Evolutionary conservation across 2,888 invertebrate genomes (phyloP), one percentile per base, ranked within the genome.

Genomic region (Luperina testacea): DNA sequence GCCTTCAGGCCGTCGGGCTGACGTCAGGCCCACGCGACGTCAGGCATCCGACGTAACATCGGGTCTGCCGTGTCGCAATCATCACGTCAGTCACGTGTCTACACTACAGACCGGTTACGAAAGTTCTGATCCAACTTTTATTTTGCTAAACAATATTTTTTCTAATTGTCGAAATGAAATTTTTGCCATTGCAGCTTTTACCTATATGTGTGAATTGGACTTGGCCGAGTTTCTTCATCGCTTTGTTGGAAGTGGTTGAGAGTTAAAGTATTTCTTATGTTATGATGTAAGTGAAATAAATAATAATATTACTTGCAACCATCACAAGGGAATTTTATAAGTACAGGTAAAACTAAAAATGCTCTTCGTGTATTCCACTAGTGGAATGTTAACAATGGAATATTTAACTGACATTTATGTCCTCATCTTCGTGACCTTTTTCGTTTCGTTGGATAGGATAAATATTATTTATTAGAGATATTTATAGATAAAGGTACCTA

Each of bases 1-100:
- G 94, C 94, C 94, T 95, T 94, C 93, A 93, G 48, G 51, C 57
- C 11, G 3, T 53, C 38, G 53, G 15, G 45, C 42, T 59, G 42
- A 42, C 42, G 71, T 61, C 38, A 13, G 13, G 32, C 67, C 24
- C 8, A 42, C 24, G 20, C 57, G 61, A 64, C 59, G 15, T 42
- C 67, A 20, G 32, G 17, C 38, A 42, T 59, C 65, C 42, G 65
- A 51, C 68, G 27, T 48, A 24, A 51, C 45, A 48, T 32, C 20
- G 42, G 42, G 63, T 57, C 48, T 42, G 15, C 32, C 89, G 90
- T 92, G 92, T 92, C 92, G 90, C 4, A 57, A 57, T 57, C 11
- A 57, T 57, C 57, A 4, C 57, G 57, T 57, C 87, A 78, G 64
- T 74, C 83, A 76, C 80, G 48, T 79, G 79, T 42, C 42, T 32